These are phyloP conservation scores for Rhingia campestris DNA, from an alignment of 2,888 invertebrate species.

Conservation along the genomic window DNA sequence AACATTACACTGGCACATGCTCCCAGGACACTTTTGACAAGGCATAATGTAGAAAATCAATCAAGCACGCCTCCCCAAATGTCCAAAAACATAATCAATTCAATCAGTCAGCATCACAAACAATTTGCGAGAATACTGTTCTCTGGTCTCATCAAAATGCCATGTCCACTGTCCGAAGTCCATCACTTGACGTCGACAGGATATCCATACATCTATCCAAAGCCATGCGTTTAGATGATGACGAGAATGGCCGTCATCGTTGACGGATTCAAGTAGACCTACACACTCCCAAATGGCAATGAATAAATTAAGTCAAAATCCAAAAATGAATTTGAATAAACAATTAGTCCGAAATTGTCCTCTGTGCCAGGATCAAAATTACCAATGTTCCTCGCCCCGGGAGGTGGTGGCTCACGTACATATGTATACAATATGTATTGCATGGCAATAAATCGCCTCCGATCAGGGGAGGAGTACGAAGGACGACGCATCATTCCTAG, in stretches of 20 bases:
- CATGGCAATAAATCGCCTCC: slow-evolving; percentile 63
- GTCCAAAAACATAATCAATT: slow-evolving; percentile 60
- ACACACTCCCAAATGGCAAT: slow-evolving; percentile 55
- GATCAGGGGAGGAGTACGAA: slow-evolving; percentile 9
- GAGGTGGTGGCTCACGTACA: not conserved
- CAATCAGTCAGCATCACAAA: slow-evolving; percentile 71
- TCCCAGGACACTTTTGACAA: not conserved
- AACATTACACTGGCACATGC: no score
- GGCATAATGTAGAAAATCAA: slow-evolving; percentile 22
- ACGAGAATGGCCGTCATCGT: slow-evolving; percentile 39
- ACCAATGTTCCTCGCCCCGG: slow-evolving; percentile 24
- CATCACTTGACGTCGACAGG: slow-evolving; percentile 66
- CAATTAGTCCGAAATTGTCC: slow-evolving; percentile 68
- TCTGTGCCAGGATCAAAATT: slow-evolving; percentile 25
- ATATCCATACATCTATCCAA: slow-evolving; percentile 54
- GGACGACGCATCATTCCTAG: not conserved
- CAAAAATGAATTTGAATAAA: slow-evolving; percentile 74
- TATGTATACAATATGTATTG: slow-evolving; percentile 9
- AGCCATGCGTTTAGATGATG: slow-evolving; percentile 39
- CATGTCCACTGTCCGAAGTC: slow-evolving; percentile 67
- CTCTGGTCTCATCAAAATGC: slow-evolving; percentile 51
- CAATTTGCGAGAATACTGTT: slow-evolving; percentile 49
- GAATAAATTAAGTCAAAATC: slow-evolving; percentile 69
- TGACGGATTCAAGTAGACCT: not conserved
- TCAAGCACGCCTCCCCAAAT: slow-evolving; percentile 10